phyloP scores from a whole-genome alignment of 2,797 vertebrate species.

The Coregonus sp. region DNA sequence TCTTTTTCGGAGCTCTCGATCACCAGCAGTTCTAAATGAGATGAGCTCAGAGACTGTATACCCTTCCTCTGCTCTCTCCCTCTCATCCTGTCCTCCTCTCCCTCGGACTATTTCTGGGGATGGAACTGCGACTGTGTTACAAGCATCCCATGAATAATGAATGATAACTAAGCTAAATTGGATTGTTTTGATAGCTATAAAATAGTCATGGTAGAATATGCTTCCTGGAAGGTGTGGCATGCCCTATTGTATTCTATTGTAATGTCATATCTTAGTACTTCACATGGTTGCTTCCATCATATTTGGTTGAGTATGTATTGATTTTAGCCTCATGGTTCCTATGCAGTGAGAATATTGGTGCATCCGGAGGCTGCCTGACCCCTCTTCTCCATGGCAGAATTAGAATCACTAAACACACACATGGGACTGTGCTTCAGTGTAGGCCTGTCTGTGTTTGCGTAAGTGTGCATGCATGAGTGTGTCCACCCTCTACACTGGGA shows the following conservation, averaged over 20 bases:
- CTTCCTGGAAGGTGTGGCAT: no score
- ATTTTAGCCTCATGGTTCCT: no score
- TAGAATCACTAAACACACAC: no score
- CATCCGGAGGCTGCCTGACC: no score
- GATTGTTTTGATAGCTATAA: no score
- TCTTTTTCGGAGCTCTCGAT: neutral
- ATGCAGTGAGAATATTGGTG: no score
- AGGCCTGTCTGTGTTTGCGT: neutral
- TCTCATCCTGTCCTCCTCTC: slow-evolving; percentile 1
- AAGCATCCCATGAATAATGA: no score
- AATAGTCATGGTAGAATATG: no score
- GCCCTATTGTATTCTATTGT: neutral
- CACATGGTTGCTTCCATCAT: neutral
- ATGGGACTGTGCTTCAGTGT: no score
- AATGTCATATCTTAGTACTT: neutral
- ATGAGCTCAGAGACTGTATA: neutral
- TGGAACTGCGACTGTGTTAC: neutral
- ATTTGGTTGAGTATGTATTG: neutral
- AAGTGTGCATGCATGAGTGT: neutral
- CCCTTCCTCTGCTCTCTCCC: slow-evolving; percentile 22
- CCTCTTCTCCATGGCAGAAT: no score
- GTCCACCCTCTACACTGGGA: neutral
- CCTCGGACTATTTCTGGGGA: neutral
- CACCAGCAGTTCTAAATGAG: neutral
- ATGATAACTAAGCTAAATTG: no score